Evolutionary conservation across 2,888 invertebrate species (phyloP), one percentile per base, ranked within the genome.

Genomic region (Platycheirus albimanus): DNA sequence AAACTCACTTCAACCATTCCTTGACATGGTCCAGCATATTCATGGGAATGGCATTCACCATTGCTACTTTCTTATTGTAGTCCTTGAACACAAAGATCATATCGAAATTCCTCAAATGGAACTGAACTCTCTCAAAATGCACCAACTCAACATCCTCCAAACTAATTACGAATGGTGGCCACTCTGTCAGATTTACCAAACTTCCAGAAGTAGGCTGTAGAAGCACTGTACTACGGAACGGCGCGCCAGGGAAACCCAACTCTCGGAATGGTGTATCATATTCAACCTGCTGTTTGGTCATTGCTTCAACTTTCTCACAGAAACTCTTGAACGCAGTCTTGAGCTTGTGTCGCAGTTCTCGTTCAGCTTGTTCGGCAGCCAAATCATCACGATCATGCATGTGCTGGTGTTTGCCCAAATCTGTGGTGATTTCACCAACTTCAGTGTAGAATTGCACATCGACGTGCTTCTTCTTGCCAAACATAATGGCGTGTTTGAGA

Each of bases 71-170:
- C 87, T 95, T 95, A 58, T 94, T 93, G 90, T 99, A 99, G 91
- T 99, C 99, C 91, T 99, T 99, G 90, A 99, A 99, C 58, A 99
- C 97, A 89, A 99, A 99, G 84, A 99, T 97, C 98, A 99, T 99
- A 91, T 99, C 99, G 91, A 99, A 99, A 92, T 99, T 99, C 92
- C 99, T 98, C 87, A 99, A 92, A 88, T 99, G 98, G 91, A 99
- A 99, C 90, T 98, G 98, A 11, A 99, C 99, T 90, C 99, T 93
- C 92, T 99, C 99, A 91, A 99, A 99, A 91, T 99, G 99, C 0
- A 99, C 98, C 86, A 99, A 91, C 90, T 99, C 99, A 0, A 99
- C 97, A 89, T 99, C 99, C 90, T 99, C 99, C 19, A 99, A 92
- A 0, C 99, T 97, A 77, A 99, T 97, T 13, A 99, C 99, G 92